Evolutionary conservation across 2,797 vertebrate genomes (phyloP), one percentile per base, ranked within the genome.

Genomic region (Danio albolineatus): DNA sequence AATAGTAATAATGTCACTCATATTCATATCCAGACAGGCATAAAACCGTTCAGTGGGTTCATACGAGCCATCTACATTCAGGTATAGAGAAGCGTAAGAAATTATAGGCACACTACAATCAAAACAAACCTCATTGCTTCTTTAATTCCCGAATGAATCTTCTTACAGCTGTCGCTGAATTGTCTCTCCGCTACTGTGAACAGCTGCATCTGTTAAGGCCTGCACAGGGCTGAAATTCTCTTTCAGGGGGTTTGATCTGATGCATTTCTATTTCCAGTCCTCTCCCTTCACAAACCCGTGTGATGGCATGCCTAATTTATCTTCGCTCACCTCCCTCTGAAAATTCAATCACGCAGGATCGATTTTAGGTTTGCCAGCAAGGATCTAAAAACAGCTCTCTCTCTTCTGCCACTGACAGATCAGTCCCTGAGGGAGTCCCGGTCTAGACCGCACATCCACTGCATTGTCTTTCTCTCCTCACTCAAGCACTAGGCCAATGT

Each of bases 381-480:
- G 83, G 71, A 51, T 83, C 71, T 86, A 83, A 84, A 85, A 83
- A 83, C 82, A 82, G 78, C 81, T 83, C 59, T 54, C 80, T 87
- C 85, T 81, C 65, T 62, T 67, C 69, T 65, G 36, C 79, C 54
- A 10, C 81, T 66, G 81, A 70, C 43, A 77, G 75, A 78, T 77
- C 70, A 64, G 76, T 73, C 73, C 67, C 48, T 2, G 1, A 60
- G 59, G 72, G 65, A 66, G 14, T 38, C 66, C 80, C 39, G 54
- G 75, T 48, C 69, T 72, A 62, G 69, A 72, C 67, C 59, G 13
- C 60, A 73, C 75, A 66, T 80, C 59, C 67, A 41, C 59, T 43
- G 16, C 46, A 67, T 76, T 78, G 61, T 76, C 21, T 81, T 56
- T 28, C 60, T 76, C 44, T 28, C 36, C 66, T 48, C 19, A 6